Base-by-base conservation (phyloP, 1,140 invertebrate genomes). In the Batillaria attramentaria region DNA sequence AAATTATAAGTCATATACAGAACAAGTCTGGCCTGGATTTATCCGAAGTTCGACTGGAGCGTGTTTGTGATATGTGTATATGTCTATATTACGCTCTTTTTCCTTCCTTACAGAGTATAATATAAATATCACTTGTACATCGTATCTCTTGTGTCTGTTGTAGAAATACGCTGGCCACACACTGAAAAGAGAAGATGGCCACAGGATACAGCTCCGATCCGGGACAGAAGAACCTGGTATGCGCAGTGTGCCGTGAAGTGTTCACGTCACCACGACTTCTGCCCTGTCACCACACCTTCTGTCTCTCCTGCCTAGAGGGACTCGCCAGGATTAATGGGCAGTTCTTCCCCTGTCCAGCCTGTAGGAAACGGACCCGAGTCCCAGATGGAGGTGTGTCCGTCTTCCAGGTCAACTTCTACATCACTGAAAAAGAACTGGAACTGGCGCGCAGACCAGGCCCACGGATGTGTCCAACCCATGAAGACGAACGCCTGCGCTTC, bases 321-420 rank as follows among this genome's bases (percentile, higher is more conserved):
- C 62, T 65, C 6, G 62, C 37, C 31, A 20, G 0, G 28, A 13
- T 65, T 13, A 65, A 33, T 35, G 62, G 62, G 6, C 37, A 31
- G 0, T 35, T 35, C 28, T 65, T 65, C 31, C 62, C 33, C 6
- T 65, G 62, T 35, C 62, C 62, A 16, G 33, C 62, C 6, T 65
- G 62, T 20, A 6, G 62, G 28, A 65, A 35, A 4, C 28, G 0
- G 62, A 65, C 62, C 28, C 62, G 37, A 10, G 31, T 35, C 31
- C 62, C 62, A 10, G 5, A 6, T 5, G 62, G 62, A 6, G 62
- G 62, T 33, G 62, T 24, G 31, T 31, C 31, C 31, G 28, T 3
- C 31, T 65, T 65, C 31, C 62, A 65, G 62, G 37, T 35, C 62
- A 65, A 65, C 62, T 35, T 65, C 31, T 65, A 65, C 62, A 65